phyloP scores from a whole-genome alignment of 1,140 invertebrate genomes.

The Euura lappo region DNA sequence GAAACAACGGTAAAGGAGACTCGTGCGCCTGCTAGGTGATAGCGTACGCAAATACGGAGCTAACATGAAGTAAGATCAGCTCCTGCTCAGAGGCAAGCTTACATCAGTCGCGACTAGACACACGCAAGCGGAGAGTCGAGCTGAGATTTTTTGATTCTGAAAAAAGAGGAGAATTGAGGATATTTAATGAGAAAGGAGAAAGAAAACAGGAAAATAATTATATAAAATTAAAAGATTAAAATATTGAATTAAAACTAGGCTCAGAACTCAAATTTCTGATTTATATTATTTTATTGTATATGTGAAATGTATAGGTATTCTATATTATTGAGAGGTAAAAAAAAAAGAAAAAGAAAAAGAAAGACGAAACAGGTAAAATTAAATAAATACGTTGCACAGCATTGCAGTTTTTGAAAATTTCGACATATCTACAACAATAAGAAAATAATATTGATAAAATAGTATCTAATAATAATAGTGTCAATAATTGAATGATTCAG shows the following conservation, averaged over 20 bases:
- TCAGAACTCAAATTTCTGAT: conserved; percentile 1
- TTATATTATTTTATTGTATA: conserved; percentile 8
- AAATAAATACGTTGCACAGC: neutral
- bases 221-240: no score
- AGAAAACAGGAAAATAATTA: neutral
- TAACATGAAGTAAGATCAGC: neutral
- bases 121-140: neutral
- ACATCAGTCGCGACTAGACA: neutral
- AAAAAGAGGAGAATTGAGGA: neutral
- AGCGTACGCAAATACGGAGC: conserved; percentile 9
- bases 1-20: conserved; percentile 72
- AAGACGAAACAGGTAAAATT: no score
- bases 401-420: conserved; percentile 2
- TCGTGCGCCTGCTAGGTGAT: conserved; percentile 78
- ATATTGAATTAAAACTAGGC: neutral
- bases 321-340: neutral
- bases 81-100: neutral
- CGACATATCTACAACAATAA: conserved; percentile 3
- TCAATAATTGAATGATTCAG: neutral
- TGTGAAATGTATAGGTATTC: conserved; percentile 6
- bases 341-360: no score
- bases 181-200: neutral
- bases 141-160: neutral
- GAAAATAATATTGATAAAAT: neutral
- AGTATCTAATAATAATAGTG: neutral